phyloP scores from a whole-genome alignment of 2,888 invertebrate genomes.

The Allophyes oxyacanthae region DNA sequence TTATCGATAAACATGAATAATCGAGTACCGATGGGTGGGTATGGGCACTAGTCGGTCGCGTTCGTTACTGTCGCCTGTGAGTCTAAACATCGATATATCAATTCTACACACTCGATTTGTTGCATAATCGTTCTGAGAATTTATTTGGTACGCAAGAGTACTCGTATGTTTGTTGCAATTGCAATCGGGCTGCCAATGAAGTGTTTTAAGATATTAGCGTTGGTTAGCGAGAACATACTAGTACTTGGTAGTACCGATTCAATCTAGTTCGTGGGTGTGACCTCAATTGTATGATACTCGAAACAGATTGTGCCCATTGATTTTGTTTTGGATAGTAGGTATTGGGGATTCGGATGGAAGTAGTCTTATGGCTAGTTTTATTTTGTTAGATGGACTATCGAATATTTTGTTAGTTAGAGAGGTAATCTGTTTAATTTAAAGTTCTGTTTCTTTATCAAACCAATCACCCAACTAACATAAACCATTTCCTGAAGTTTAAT shows the following conservation, averaged over 20 bases:
- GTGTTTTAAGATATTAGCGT: constrained; percentile 69
- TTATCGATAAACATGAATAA: constrained; percentile 51
- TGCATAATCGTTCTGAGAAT: constrained; percentile 50
- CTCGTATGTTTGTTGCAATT: constrained; percentile 43
- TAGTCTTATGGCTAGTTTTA: constrained; percentile 19
- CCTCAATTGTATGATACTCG: constrained; percentile 61
- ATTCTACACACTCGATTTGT: constrained; percentile 42
- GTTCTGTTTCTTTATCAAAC: no score
- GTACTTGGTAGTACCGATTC: not conserved
- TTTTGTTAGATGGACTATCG: not conserved
- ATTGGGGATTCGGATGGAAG: constrained; percentile 9
- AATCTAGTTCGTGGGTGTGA: constrained; percentile 66
- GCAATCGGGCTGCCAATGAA: constrained; percentile 61
- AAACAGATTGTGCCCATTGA: constrained; percentile 47
- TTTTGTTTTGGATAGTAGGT: constrained; percentile 34
- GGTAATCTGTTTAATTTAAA: no score
- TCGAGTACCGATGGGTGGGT: constrained; percentile 46
- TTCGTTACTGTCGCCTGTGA: constrained; percentile 43
- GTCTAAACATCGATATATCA: constrained; percentile 51
- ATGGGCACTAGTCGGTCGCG: constrained; percentile 29
- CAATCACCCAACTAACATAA: no score
- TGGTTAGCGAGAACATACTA: constrained; percentile 61
- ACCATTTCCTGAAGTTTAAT: no score
- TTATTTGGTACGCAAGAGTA: constrained; percentile 22
- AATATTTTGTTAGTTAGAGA: no score